These are phyloP conservation scores for Elmis aenea DNA, from an alignment of 2,888 invertebrate species.

Conservation along the genomic window DNA sequence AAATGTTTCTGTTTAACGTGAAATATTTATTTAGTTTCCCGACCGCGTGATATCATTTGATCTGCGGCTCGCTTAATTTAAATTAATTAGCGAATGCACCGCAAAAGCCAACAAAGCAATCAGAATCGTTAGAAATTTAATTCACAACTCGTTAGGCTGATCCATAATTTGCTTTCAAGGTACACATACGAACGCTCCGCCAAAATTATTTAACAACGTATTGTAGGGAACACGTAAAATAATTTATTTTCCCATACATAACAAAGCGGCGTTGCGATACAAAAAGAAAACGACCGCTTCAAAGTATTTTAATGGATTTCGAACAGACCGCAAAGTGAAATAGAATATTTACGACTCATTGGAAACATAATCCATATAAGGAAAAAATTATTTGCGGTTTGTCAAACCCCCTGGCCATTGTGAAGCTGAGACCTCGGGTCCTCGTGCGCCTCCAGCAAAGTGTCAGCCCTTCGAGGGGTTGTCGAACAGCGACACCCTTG, in stretches of 20 bases:
- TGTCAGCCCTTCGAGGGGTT: slow-evolving; percentile 13
- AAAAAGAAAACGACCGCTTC: slow-evolving; percentile 14
- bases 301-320: slow-evolving; percentile 16
- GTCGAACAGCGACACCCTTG: slow-evolving; percentile 12
- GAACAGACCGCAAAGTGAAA: slow-evolving; percentile 21
- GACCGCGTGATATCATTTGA: too few species aligned
- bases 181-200: too few species aligned
- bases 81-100: too few species aligned
- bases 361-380: slow-evolving; percentile 30
- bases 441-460: slow-evolving; percentile 12
- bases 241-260: slow-evolving; percentile 11
- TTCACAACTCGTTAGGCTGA: too few species aligned
- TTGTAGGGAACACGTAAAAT: slow-evolving; percentile 11
- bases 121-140: too few species aligned
- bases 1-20: too few species aligned
- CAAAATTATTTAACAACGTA: slow-evolving; percentile 3
- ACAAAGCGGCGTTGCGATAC: slow-evolving; percentile 7
- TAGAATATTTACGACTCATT: slow-evolving; percentile 35
- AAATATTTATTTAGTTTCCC: too few species aligned
- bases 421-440: slow-evolving; percentile 19
- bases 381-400: slow-evolving; percentile 41
- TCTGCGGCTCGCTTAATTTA: too few species aligned
- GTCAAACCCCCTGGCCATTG: slow-evolving; percentile 39
- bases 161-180: slow-evolving; percentile 9
- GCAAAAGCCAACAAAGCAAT: too few species aligned